Conservation (phyloP, 2,797 vertebrate species). For the Acridotheres tristis region DNA sequence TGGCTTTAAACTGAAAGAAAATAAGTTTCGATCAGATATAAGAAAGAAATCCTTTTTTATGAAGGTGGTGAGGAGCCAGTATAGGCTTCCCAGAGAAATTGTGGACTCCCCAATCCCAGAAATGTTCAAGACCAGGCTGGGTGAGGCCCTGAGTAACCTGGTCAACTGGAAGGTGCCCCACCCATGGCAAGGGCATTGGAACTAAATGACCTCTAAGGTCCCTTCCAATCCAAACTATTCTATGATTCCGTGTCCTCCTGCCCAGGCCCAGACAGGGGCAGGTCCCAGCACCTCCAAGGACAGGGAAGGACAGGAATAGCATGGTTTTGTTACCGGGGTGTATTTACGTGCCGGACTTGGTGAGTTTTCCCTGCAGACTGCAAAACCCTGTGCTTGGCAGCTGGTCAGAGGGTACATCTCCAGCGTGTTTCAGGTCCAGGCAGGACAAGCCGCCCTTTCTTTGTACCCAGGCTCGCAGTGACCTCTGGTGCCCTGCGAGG, state of each 20-base stretch:
- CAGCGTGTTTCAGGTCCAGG: background rate
- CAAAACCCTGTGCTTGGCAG: background rate
- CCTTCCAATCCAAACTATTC: background rate
- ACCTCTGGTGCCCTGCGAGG: background rate
- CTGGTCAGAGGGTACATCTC: accelerated
- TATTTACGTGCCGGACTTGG: background rate
- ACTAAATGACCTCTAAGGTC: background rate
- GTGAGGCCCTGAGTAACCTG: background rate
- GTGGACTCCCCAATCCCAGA: background rate
- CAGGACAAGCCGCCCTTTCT: background rate
- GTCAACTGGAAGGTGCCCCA: background rate
- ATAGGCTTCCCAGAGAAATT: background rate
- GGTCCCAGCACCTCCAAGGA: background rate
- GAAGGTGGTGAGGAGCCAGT: background rate
- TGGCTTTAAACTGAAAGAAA: background rate
- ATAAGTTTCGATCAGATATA: background rate
- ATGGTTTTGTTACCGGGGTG: background rate
- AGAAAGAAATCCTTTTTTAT: background rate
- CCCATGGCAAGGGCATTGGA: background rate
- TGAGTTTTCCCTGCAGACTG: background rate
- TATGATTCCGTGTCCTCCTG: background rate
- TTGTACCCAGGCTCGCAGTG: accelerated
- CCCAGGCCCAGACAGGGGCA: background rate
- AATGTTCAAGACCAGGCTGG: background rate
- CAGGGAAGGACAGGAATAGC: background rate